Conservation (phyloP, 2,888 invertebrate species). For the Plagodis pulveraria region DNA sequence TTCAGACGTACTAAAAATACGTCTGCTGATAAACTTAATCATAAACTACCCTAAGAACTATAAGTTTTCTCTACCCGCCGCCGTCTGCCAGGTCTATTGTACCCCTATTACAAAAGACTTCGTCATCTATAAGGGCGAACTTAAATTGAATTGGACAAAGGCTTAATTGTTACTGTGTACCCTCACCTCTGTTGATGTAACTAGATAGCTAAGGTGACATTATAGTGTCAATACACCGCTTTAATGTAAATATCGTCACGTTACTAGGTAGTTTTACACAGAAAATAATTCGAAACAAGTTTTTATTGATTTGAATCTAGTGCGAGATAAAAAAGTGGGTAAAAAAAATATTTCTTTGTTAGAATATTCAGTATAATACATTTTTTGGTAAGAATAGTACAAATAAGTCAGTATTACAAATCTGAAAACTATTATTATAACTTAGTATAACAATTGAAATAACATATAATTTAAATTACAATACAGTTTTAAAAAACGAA, state of each 20-base stretch:
- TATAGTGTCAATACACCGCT: background rate
- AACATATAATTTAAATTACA: too few species aligned
- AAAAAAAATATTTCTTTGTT: too few species aligned
- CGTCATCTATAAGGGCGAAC: constrained; percentile 26
- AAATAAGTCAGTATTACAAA: too few species aligned
- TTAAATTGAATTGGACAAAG: constrained; percentile 24
- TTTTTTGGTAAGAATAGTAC: too few species aligned
- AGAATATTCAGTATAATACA: too few species aligned
- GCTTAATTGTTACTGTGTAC: constrained; percentile 20
- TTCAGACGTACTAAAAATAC: too few species aligned
- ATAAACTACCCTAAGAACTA: constrained; percentile 1
- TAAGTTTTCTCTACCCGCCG: constrained; percentile 15
- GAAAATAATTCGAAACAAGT: background rate
- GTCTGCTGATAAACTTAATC: background rate
- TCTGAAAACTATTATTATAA: too few species aligned
- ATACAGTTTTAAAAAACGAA: too few species aligned
- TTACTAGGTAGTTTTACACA: too few species aligned
- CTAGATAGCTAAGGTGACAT: background rate
- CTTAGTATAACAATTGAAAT: too few species aligned
- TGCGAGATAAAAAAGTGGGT: too few species aligned
- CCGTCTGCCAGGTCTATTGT: constrained; percentile 22
- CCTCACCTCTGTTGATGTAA: background rate
- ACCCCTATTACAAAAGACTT: constrained; percentile 31
- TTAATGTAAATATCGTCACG: background rate
- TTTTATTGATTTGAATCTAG: too few species aligned